Base-by-base conservation (phyloP, 2,888 invertebrate genomes). In the Caenorhabditis sp. region DNA sequence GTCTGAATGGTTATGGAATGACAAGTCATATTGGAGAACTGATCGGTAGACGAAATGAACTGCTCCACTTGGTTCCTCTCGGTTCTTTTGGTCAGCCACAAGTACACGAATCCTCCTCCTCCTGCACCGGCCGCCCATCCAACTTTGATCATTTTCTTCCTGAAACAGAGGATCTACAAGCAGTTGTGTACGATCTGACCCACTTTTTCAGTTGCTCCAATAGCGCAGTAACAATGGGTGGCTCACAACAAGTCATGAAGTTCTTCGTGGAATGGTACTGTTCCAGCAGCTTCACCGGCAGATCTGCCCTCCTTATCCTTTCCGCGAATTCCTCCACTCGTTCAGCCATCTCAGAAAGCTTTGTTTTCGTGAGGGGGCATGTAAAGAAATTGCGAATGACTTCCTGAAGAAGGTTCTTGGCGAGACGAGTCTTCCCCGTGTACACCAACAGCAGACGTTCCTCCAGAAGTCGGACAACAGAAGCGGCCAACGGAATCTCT, bases 391-490 rank as follows among this genome's bases (percentile, higher is more conserved):
- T 81, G 4, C 73, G 65, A 39, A 74, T 79, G 9, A 77, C 80
- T 68, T 70, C 89, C 84, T 92, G 91, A 13, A 92, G 87, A 1
- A 92, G 85, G 85, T 92, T 92, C 75, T 90, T 90, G 1, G 92
- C 92, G 46, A 92, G 87, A 24, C 92, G 88, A 1, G 91, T 91
- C 79, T 90, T 91, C 8, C 92, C 92, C 1, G 92, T 91, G 86
- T 91, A 92, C 17, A 92, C 87, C 7, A 92, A 86, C 2, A 91
- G 78, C 11, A 92, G 85, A 22, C 90, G 88, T 0, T 89, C 81
- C 79, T 90, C 89, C 52, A 92, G 87, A 9, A 79, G 82, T 37
- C 88, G 58, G 17, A 89, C 73, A 11, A 89, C 85, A 3, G 85
- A 80, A 0, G 73, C 55, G 3, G 81, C 68, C 3, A 90, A 59